These are phyloP conservation scores for Sula dactylatra DNA, from an alignment of 2,113 vertebrate species.

Conservation along the genomic window DNA sequence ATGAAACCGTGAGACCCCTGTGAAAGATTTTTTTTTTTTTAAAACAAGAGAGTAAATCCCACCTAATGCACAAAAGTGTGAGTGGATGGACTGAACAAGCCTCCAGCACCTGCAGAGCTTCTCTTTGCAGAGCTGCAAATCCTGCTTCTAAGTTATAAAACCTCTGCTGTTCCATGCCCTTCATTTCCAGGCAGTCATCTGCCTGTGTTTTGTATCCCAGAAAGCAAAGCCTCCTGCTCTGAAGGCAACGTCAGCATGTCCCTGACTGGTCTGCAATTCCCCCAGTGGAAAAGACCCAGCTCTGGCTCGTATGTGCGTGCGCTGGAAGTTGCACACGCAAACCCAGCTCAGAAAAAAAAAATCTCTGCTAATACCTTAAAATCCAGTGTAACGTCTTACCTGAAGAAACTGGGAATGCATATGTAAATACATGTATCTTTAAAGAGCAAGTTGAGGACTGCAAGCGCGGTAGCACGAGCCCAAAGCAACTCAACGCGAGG, in stretches of 20 bases:
- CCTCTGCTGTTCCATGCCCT: background rate
- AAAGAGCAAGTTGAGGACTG: background rate
- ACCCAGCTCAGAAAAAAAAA: background rate
- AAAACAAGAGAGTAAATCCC: background rate
- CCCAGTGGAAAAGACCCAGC: background rate
- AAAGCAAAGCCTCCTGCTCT: background rate
- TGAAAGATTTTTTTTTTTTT: background rate
- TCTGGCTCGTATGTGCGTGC: background rate
- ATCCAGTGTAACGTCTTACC: background rate
- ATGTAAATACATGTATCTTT: rapidly evolving
- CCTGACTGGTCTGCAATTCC: background rate
- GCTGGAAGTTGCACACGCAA: background rate
- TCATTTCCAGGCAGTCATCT: rapidly evolving
- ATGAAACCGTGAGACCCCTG: background rate
- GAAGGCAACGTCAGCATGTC: rapidly evolving
- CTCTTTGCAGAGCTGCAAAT: background rate
- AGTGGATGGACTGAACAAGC: background rate
- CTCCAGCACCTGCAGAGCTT: background rate
- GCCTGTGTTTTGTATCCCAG: background rate
- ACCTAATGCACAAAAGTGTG: rapidly evolving
- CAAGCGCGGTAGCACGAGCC: background rate
- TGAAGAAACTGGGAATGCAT: background rate
- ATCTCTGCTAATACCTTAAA: background rate
- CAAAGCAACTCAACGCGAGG: background rate
- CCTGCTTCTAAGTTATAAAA: background rate